Conservation (phyloP, 2,113 vertebrate species). For the rat (Rattus norvegicus) region DNA sequence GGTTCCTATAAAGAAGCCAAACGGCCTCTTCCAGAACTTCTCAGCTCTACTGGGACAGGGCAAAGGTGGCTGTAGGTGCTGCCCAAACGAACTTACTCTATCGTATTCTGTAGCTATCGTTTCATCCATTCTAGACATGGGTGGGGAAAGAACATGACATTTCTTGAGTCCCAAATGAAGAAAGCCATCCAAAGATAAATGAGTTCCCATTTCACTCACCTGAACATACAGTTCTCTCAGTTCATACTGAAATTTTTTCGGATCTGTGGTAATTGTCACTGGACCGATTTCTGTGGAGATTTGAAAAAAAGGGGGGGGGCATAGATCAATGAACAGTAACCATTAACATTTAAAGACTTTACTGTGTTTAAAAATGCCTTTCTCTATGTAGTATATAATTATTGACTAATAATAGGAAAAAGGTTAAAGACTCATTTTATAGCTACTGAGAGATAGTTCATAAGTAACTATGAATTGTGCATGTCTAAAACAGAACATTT, state of each 20-base stretch:
- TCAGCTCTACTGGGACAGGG: fast-evolving
- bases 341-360: background rate
- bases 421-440: conserved; percentile 14
- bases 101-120: too few species aligned
- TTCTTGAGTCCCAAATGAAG: background rate
- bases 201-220: conserved; percentile 86
- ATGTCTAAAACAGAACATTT: background rate
- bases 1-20: background rate
- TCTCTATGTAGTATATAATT: background rate
- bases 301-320: background rate
- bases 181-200: background rate
- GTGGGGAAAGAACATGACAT: background rate
- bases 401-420: conserved; percentile 13
- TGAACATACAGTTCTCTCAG: conserved; percentile 98
- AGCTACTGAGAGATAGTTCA: background rate
- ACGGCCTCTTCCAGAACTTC: background rate
- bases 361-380: background rate
- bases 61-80: background rate
- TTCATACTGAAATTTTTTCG: conserved; percentile 98
- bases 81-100: background rate
- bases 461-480: background rate
- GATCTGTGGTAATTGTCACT: conserved; percentile 98
- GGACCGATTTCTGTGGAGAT: conserved; percentile 95
- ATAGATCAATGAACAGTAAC: background rate
- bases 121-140: background rate